phyloP scores from a whole-genome alignment of 2,888 invertebrate species.

The Parnassius mnemosyne region DNA sequence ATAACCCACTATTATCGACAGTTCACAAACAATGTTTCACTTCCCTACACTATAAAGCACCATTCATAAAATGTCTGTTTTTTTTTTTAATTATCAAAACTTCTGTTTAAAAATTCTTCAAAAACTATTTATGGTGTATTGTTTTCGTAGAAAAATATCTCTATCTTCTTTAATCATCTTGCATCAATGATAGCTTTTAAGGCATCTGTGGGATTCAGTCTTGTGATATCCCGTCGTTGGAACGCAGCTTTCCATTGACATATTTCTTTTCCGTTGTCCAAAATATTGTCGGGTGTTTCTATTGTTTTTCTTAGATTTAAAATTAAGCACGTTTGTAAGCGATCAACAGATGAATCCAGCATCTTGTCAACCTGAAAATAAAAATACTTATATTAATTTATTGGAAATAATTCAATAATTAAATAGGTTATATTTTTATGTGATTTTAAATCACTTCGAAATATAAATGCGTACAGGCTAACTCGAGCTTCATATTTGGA shows the following conservation, averaged over 20 bases:
- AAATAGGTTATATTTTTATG: constrained; percentile 9
- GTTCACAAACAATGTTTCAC: constrained; percentile 47
- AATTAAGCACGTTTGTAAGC: constrained; percentile 37
- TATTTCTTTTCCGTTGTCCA: constrained; percentile 39
- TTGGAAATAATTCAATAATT: constrained; percentile 24
- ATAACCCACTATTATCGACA: constrained; percentile 56
- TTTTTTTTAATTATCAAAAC: constrained; percentile 50
- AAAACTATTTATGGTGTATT: constrained; percentile 53
- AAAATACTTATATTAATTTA: constrained; percentile 29
- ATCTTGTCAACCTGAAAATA: constrained; percentile 68
- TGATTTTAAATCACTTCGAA: constrained; percentile 28
- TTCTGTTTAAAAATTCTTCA: constrained; percentile 46
- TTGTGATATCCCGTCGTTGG: constrained; percentile 40
- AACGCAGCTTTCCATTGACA: constrained; percentile 40
- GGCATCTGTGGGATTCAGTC: constrained; percentile 65
- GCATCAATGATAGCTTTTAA: constrained; percentile 60
- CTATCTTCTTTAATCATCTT: constrained; percentile 54
- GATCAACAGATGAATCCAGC: constrained; percentile 51
- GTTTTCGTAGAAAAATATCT: constrained; percentile 49
- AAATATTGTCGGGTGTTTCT: constrained; percentile 17
- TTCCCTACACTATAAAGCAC: constrained; percentile 64
- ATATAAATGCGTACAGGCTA: constrained; percentile 32
- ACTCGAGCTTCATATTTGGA: constrained; percentile 46
- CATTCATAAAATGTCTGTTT: constrained; percentile 39
- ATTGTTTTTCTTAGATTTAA: constrained; percentile 27